Evolutionary conservation across 2,888 invertebrate genomes (phyloP).

Genomic region (Phortica okadai): DNA sequence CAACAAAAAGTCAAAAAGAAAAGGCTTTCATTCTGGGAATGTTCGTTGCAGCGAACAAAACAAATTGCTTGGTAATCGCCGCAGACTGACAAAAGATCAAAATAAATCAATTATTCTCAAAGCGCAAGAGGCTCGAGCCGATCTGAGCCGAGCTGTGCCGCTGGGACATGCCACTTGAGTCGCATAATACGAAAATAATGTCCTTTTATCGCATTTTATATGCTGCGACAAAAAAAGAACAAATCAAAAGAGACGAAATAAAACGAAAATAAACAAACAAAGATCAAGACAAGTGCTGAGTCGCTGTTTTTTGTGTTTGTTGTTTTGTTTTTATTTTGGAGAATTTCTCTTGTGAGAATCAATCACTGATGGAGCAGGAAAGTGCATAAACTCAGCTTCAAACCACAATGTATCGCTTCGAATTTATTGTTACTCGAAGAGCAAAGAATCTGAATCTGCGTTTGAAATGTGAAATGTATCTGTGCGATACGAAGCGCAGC

Average conservation of each 20-base stretch:
- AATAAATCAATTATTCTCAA: slow-evolving; percentile 33
- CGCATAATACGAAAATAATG: slow-evolving; percentile 36
- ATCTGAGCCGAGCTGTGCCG: background rate
- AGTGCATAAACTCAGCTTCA: slow-evolving; percentile 55
- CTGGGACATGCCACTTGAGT: slow-evolving; percentile 21
- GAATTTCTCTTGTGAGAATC: background rate
- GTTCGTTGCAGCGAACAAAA: slow-evolving; percentile 52
- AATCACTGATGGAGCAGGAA: background rate
- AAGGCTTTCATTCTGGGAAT: slow-evolving; percentile 18
- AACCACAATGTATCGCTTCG: slow-evolving; percentile 3
- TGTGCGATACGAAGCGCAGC: background rate
- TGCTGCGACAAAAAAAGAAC: slow-evolving; percentile 48
- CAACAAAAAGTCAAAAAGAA: slow-evolving; percentile 1
- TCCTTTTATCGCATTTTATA: slow-evolving; percentile 49
- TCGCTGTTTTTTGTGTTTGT: slow-evolving; percentile 21
- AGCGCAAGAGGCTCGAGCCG: background rate
- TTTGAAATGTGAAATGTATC: slow-evolving; percentile 2
- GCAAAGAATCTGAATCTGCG: background rate
- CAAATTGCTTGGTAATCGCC: slow-evolving; percentile 70
- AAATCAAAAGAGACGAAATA: slow-evolving; percentile 15
- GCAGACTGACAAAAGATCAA: slow-evolving; percentile 28
- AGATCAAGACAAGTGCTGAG: slow-evolving; percentile 33
- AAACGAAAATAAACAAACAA: slow-evolving; percentile 17
- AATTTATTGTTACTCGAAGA: slow-evolving; percentile 18
- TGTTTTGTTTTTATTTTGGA: background rate